Evolutionary conservation across 2,888 invertebrate genomes (phyloP), one percentile per base, ranked within the genome.

Genomic region (Thelaira solivaga): DNA sequence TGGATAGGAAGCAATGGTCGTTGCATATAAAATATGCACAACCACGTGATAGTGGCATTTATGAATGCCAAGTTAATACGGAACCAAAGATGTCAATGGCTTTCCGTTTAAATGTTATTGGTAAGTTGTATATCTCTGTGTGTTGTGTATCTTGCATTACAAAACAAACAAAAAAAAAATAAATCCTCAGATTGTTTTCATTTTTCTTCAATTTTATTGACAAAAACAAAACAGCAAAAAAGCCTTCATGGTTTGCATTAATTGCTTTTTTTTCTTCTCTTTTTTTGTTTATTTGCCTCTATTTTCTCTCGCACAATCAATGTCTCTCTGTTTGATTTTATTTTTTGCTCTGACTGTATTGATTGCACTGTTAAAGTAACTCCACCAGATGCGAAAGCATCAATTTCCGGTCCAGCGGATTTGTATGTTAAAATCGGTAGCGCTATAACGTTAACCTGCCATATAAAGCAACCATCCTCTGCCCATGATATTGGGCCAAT

Each of bases 21-120:
- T 90, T 96, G 78, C 95, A 95, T 90, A 94, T 96, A 88, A 95
- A 95, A 90, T 96, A 94, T 87, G 94, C 95, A 18, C 95, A 96
- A 89, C 92, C 94, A 85, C 91, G 96, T 84, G 96, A 96, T 90
- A 93, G 94, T 11, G 96, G 96, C 73, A 90, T 90, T 84, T 91
- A 90, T 88, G 91, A 90, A 86, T 91, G 91, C 86, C 91, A 91
- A 89, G 90, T 91, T 87, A 92, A 91, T 89, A 95, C 95, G 6
- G 95, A 96, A 88, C 95, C 96, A 81, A 95, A 96, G 91, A 95
- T 95, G 93, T 95, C 94, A 65, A 91, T 95, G 85, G 95, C 81
- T 39, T 81, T 76, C 73, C 80, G 72, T 20, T 64, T 81, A 31
- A 80, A 80, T 68, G 76, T 80, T 34, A 73, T 79, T 68, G 76